These are phyloP conservation scores for Eupleurogrammus muticus DNA, from an alignment of 2,797 vertebrate genomes.

Conservation along the genomic window DNA sequence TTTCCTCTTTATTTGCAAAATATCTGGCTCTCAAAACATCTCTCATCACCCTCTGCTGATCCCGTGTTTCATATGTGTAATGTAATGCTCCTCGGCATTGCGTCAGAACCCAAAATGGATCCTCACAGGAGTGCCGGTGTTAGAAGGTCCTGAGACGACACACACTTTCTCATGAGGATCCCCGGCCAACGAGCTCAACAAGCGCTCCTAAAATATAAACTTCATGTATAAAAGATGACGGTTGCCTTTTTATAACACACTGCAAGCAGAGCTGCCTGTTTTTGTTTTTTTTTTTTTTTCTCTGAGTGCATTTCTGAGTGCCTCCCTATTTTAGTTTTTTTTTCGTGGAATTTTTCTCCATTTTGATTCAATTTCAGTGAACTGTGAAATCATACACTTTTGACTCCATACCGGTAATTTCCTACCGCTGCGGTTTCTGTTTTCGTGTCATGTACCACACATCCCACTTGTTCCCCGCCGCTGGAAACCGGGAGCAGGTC, in stretches of 20 bases:
- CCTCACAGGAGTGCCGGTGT: slow-evolving; percentile 25
- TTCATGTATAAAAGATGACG: slow-evolving; percentile 60
- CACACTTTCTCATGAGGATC: slow-evolving; percentile 41
- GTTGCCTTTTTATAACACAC: slow-evolving; percentile 55
- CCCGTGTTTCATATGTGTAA: slow-evolving; percentile 28
- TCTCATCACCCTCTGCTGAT: not conserved
- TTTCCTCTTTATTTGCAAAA: slow-evolving; percentile 13
- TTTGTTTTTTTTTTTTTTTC: slow-evolving; percentile 20
- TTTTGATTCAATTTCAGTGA: slow-evolving; percentile 62
- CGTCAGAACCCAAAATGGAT: slow-evolving; percentile 49
- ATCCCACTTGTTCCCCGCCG: slow-evolving; percentile 57
- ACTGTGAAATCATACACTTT: slow-evolving; percentile 71
- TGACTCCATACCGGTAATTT: slow-evolving; percentile 55
- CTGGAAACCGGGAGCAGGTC: slow-evolving; percentile 64
- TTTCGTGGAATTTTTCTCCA: slow-evolving; percentile 40
- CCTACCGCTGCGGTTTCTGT: slow-evolving; percentile 50
- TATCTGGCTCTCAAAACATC: slow-evolving; percentile 9
- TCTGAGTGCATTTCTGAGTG: slow-evolving; percentile 24
- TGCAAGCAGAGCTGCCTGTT: slow-evolving; percentile 13
- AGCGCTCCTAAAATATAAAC: slow-evolving; percentile 53
- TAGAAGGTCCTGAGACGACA: slow-evolving; percentile 24
- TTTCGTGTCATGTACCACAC: slow-evolving; percentile 59
- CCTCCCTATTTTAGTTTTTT: slow-evolving; percentile 37
- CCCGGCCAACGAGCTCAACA: slow-evolving; percentile 31
- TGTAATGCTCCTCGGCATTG: slow-evolving; percentile 15